Evolutionary conservation across 2,888 invertebrate genomes (phyloP).

Genomic region (Pachymerium ferrugineum): DNA sequence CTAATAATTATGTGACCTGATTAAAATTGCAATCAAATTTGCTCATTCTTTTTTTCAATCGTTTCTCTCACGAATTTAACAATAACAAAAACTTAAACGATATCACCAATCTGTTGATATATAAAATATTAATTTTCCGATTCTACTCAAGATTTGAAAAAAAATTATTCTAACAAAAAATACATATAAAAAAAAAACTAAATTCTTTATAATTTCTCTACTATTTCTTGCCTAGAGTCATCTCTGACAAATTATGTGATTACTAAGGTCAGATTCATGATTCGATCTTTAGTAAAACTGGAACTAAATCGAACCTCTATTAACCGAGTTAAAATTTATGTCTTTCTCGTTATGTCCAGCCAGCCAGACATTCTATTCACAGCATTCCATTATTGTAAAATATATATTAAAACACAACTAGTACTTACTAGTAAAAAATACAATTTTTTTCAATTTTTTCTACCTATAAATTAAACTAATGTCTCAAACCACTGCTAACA

Average conservation of each 20-base stretch:
- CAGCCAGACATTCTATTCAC: conserved; percentile 10
- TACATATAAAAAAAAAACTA: conserved; percentile 7
- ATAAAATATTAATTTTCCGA: neutral
- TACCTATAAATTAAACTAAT: neutral
- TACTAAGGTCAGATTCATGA: conserved; percentile 17
- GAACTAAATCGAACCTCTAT: conserved; percentile 2
- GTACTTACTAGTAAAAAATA: conserved; percentile 6
- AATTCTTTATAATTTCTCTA: conserved; percentile 1
- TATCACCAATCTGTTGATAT: neutral
- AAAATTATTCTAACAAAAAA: neutral
- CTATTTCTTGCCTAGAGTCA: neutral
- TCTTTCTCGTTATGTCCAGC: conserved; percentile 17
- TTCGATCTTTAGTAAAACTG: conserved; percentile 10
- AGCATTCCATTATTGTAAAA: conserved; percentile 19
- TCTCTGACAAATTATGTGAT: neutral
- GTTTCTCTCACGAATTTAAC: conserved; percentile 12
- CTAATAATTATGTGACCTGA: conserved; percentile 1
- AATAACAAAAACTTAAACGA: neutral
- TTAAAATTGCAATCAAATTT: neutral
- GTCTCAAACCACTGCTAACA: neutral
- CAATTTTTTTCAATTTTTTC: neutral
- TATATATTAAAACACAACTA: conserved; percentile 20
- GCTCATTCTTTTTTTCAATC: neutral
- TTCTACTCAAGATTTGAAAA: conserved; percentile 11
- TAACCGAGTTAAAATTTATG: conserved; percentile 17